These are phyloP conservation scores for Argyra leucocephala DNA, from an alignment of 2,888 invertebrate species.

Conservation along the genomic window DNA sequence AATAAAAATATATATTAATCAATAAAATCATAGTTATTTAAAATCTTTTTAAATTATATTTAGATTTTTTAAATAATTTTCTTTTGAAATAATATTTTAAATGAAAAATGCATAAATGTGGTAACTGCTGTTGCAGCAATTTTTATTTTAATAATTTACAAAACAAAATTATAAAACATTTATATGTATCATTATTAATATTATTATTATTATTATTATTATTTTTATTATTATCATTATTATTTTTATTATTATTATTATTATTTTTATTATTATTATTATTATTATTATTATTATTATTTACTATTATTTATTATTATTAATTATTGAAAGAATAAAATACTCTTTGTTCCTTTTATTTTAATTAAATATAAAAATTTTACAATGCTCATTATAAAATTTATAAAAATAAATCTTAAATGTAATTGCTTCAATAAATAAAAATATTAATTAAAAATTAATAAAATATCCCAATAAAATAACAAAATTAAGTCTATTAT, in stretches of 20 bases:
- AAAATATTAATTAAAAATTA: too few relatives aligned
- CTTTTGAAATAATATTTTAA: neutral
- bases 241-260: too few relatives aligned
- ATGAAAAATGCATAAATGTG: neutral
- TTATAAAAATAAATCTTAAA: neutral
- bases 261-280: too few relatives aligned
- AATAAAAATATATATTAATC: too few relatives aligned
- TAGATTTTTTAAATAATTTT: neutral
- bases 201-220: too few relatives aligned
- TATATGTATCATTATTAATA: too few relatives aligned
- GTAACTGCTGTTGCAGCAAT: constrained; percentile 2
- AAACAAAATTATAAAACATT: too few relatives aligned
- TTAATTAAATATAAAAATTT: neutral
- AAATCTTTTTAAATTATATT: neutral
- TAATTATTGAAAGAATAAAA: neutral
- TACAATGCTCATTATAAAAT: neutral
- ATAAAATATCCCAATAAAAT: too few relatives aligned
- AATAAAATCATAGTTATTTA: neutral
- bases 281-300: too few relatives aligned
- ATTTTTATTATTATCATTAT: too few relatives aligned
- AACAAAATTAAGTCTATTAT: too few relatives aligned
- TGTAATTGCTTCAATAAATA: constrained; percentile 3
- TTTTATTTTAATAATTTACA: neutral
- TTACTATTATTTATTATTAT: too few relatives aligned
- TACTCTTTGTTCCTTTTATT: neutral